Evolutionary conservation across 1,140 invertebrate species (phyloP).

Genomic region (Drosophila lacteicornis): DNA sequence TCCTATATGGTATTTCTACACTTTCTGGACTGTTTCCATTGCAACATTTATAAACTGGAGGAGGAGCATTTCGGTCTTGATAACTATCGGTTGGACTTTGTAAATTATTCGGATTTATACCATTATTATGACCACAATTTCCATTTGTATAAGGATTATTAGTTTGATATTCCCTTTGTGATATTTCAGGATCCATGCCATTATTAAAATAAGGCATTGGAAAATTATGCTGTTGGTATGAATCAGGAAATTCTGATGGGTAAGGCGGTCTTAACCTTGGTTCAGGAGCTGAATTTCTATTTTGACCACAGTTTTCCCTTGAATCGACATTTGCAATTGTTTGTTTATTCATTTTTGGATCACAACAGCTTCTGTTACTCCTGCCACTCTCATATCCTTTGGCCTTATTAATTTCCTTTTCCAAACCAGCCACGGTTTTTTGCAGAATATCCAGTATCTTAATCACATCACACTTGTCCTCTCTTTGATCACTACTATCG

Average conservation of each 20-base stretch:
- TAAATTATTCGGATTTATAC: too few relatives aligned
- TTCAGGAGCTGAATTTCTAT: neutral
- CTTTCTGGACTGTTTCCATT: neutral
- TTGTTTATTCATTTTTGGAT: neutral
- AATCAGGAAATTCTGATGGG: too few relatives aligned
- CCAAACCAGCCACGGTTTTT: conserved; percentile 37
- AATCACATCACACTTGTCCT: conserved; percentile 23
- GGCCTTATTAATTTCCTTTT: conserved; percentile 24
- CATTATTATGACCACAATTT: neutral
- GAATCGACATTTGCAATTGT: neutral
- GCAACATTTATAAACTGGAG: neutral
- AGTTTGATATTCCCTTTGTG: neutral
- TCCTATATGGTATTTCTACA: neutral
- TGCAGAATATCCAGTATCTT: conserved; percentile 43
- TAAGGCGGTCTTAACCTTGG: neutral
- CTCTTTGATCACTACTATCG: too few relatives aligned
- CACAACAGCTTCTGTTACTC: neutral
- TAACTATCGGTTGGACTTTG: too few relatives aligned
- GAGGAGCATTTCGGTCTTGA: neutral
- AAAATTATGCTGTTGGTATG: neutral
- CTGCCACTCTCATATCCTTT: conserved; percentile 3
- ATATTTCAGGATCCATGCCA: neutral
- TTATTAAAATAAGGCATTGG: neutral
- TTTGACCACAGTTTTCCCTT: neutral
- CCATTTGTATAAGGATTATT: neutral